Conservation (phyloP, 2,888 invertebrate species). For the Ophion ventricosus region DNA sequence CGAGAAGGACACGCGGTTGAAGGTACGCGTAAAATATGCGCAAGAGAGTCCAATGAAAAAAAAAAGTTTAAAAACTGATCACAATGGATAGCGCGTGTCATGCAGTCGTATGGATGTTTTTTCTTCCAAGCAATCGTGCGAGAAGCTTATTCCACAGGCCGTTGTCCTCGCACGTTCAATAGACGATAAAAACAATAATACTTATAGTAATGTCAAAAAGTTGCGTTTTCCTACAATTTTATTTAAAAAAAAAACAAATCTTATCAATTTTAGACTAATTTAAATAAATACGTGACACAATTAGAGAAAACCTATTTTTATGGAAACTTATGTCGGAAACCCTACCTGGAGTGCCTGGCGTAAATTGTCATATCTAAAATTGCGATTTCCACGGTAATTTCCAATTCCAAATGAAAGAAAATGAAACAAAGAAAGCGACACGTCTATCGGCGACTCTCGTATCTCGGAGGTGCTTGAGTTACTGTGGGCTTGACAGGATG, state of each 20-base stretch:
- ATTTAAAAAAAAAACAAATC: too few relatives aligned
- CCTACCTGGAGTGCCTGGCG: background rate
- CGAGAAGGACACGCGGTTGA: background rate
- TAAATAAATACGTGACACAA: too few relatives aligned
- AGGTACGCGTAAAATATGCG: background rate
- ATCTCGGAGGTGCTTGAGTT: slow-evolving; percentile 18
- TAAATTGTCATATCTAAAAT: background rate
- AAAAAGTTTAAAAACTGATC: background rate
- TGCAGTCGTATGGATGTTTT: background rate
- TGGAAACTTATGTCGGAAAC: background rate
- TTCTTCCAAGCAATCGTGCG: background rate
- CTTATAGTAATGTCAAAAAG: background rate
- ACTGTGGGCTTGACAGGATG: background rate
- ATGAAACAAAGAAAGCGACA: slow-evolving; percentile 11
- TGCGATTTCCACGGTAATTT: background rate
- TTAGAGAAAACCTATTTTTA: background rate
- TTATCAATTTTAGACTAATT: background rate
- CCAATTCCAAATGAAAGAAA: background rate
- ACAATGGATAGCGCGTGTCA: background rate
- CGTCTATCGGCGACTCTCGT: slow-evolving; percentile 28
- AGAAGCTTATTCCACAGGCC: background rate
- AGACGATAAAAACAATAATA: background rate
- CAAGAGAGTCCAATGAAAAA: background rate
- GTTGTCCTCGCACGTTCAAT: background rate
- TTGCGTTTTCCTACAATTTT: background rate